Evolutionary conservation across 2,888 invertebrate species (phyloP).

Genomic region (Dasypogon diadema): DNA sequence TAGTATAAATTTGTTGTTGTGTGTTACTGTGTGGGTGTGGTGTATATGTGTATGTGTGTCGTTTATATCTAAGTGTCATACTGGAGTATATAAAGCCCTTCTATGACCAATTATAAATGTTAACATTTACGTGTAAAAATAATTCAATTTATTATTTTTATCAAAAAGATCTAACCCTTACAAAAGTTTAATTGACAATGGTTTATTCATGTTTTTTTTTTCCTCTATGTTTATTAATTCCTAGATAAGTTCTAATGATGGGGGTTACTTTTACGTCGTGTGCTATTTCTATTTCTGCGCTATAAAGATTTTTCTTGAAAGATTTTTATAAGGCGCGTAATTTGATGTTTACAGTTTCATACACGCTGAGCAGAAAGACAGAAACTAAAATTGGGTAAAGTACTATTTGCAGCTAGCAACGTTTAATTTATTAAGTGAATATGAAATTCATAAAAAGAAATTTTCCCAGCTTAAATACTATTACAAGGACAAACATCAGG

Average conservation of each 20-base stretch:
- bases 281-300: neutral
- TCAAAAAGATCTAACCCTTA: slow-evolving; percentile 47
- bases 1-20: neutral
- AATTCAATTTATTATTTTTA: slow-evolving; percentile 45
- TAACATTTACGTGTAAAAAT: slow-evolving; percentile 52
- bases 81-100: slow-evolving; percentile 24
- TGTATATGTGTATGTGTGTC: neutral
- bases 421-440: too few species aligned
- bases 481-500: too few species aligned
- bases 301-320: slow-evolving; percentile 33
- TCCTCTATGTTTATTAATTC: slow-evolving; percentile 22
- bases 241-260: slow-evolving; percentile 8
- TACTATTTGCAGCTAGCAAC: too few species aligned
- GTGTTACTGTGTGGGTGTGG: neutral
- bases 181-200: slow-evolving; percentile 56
- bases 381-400: too few species aligned
- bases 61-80: slow-evolving; percentile 13
- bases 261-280: slow-evolving; percentile 10
- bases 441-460: too few species aligned
- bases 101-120: slow-evolving; percentile 40
- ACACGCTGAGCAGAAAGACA: neutral
- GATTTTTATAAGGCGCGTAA: slow-evolving; percentile 31
- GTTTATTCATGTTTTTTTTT: slow-evolving; percentile 44
- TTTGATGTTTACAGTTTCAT: slow-evolving; percentile 11
- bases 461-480: too few species aligned